These are phyloP conservation scores for Nesospiza acunhae DNA, from an alignment of 2,113 vertebrate species.

Conservation along the genomic window DNA sequence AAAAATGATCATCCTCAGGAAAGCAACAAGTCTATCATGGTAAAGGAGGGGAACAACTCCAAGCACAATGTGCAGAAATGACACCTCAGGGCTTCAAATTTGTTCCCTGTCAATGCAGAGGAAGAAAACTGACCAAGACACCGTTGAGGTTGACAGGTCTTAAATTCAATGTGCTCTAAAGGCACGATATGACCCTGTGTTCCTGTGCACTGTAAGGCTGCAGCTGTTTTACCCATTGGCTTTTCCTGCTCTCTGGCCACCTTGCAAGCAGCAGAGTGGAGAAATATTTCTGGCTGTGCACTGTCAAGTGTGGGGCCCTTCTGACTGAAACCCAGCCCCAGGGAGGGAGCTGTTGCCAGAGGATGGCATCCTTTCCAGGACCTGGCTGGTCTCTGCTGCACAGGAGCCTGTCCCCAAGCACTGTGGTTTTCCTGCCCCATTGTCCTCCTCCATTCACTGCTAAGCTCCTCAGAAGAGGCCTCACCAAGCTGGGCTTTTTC, in stretches of 20 bases:
- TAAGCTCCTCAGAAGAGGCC: background rate
- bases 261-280: background rate
- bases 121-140: background rate
- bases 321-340: fast-evolving
- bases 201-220: background rate
- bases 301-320: background rate
- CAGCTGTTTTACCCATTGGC: conserved; percentile 33
- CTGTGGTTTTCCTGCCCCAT: background rate
- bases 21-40: background rate
- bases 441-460: fast-evolving
- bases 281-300: background rate
- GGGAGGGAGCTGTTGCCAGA: background rate
- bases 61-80: background rate
- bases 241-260: background rate
- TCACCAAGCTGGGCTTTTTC: background rate
- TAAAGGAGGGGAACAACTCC: background rate
- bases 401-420: background rate
- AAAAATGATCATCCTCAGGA: conserved; percentile 10
- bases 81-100: conserved; percentile 46
- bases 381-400: background rate
- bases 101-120: conserved; percentile 30
- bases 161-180: conserved; percentile 33
- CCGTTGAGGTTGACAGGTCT: background rate
- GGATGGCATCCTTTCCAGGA: background rate
- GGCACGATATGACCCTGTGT: background rate